phyloP scores from a whole-genome alignment of 2,113 vertebrate genomes.

The Polypterus bichir region DNA sequence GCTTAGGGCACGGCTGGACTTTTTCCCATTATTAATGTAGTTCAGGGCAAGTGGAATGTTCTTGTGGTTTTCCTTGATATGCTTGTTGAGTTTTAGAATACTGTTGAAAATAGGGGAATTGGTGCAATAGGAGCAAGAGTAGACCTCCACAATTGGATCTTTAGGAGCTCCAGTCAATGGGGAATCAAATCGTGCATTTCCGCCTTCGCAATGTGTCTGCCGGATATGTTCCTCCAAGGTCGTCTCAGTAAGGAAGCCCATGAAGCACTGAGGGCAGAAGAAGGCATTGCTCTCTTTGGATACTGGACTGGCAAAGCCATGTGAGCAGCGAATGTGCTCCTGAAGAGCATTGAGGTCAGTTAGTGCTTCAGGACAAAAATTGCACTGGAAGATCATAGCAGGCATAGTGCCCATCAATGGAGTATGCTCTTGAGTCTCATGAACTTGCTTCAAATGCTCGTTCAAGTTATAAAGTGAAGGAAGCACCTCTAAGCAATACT shows the following conservation, averaged over 20 bases:
- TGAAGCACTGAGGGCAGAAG: conserved; percentile 96
- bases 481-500: conserved; percentile 89
- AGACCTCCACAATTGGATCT: conserved; percentile 89
- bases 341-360: conserved; percentile 89
- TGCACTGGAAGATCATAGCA: conserved; percentile 85
- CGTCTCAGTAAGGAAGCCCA: conserved; percentile 94
- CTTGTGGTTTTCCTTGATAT: conserved; percentile 97
- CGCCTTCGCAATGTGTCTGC: conserved; percentile 86
- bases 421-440: conserved; percentile 76
- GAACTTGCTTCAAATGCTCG: conserved; percentile 90
- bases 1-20: conserved; percentile 77
- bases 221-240: conserved; percentile 92
- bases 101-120: conserved; percentile 96
- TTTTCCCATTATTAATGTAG: conserved; percentile 92
- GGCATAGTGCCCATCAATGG: conserved; percentile 73
- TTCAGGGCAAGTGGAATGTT: conserved; percentile 95
- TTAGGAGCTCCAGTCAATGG: conserved; percentile 82
- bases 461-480: conserved; percentile 95
- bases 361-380: conserved; percentile 89
- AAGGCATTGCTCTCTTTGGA: conserved; percentile 96
- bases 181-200: conserved; percentile 82
- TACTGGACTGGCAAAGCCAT: conserved; percentile 80
- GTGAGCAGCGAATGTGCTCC: conserved; percentile 91
- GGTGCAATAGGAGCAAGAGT: conserved; percentile 95
- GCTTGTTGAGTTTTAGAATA: conserved; percentile 89